Evolutionary conservation across 2,888 invertebrate species (phyloP).

Genomic region (Drosophila meridionalis): DNA sequence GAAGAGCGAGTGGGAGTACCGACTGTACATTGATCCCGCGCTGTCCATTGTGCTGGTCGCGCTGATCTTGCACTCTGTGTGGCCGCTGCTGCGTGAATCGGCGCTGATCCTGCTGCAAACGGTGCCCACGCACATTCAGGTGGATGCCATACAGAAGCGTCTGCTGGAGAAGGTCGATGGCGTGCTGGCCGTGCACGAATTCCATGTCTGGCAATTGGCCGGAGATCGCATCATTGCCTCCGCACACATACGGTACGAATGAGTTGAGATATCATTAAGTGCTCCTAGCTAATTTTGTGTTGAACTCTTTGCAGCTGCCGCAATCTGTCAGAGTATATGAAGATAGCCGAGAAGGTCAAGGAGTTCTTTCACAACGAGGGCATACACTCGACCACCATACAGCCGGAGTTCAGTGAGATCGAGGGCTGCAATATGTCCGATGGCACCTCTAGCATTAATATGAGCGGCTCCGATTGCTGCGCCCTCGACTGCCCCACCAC

Average conservation of each 20-base stretch:
- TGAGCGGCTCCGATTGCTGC: constrained; percentile 88
- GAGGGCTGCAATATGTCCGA: constrained; percentile 86
- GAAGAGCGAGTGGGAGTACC: constrained; percentile 92
- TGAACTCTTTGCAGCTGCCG: constrained; percentile 88
- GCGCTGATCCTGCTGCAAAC: constrained; percentile 98
- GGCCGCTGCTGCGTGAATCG: constrained; percentile 96
- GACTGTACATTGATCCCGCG: constrained; percentile 96
- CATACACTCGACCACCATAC: constrained; percentile 99
- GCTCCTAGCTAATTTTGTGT: constrained; percentile 11
- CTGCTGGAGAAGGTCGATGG: constrained; percentile 96
- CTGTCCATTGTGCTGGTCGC: constrained; percentile 95
- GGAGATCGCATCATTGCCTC: constrained; percentile 98
- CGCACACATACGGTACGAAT: constrained; percentile 94
- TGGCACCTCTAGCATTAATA: constrained; percentile 85
- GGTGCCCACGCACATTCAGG: constrained; percentile 99
- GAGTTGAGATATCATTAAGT: too few relatives aligned
- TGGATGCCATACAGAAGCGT: constrained; percentile 95
- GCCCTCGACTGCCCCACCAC: constrained; percentile 95
- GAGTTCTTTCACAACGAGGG: constrained; percentile 99
- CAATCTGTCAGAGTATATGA: constrained; percentile 98
- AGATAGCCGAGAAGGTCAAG: constrained; percentile 97
- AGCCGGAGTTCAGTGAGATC: constrained; percentile 97
- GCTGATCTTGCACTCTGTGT: constrained; percentile 94
- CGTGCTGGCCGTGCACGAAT: constrained; percentile 97
- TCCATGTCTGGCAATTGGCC: constrained; percentile 99